Evolutionary conservation across 1,140 invertebrate species (phyloP), one percentile per base, ranked within the genome.

Genomic region (Lepidostoma basale): DNA sequence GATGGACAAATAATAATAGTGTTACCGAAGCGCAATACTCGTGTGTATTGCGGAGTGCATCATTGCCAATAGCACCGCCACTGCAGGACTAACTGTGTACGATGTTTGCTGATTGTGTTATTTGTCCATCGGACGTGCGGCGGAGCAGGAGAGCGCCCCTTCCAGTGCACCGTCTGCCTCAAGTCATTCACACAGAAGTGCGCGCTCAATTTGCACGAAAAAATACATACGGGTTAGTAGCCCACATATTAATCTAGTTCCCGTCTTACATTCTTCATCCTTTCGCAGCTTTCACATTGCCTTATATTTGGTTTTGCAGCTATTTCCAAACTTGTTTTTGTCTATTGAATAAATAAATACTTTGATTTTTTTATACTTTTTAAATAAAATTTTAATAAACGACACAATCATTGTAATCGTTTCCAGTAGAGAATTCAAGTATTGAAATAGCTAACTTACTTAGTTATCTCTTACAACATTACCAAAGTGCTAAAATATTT

Each of bases 151-250:
- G 85, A 86, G 80, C 83, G 86, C 74, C 85, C 86, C 66, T 89
- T 89, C 78, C 83, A 86, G 74, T 89, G 88, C 79, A 85, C 84
- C 74, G 79, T 88, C 74, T 89, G 88, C 81, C 85, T 86, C 78
- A 88, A 88, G 79, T 88, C 86, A 72, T 89, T 89, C 78, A 88
- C 88, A 60, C 87, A 88, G 81, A 88, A 87, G 71, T 87, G 86
- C 75, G 84, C 85, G 80, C 79, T 87, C 76, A 86, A 85, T 81
- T 85, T 86, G 74, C 86, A 87, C 78, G 84, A 85, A 88, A 88
- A 83, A 77, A 86, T 85, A 80, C 85, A 87, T 81, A 85, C 85
- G 76, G 85, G 84, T 80, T 81, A 83, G 82, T 83, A 83, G 80
- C 80, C 80, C 80, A 83, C 77, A 79, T 81, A 80, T 81, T 62